A percentile compares a stretch with the other conserved stretches of the same genome.
Evolutionary conservation across 2,113 vertebrate genomes (phyloP).

Genomic region (Cepphus grylle): DNA sequence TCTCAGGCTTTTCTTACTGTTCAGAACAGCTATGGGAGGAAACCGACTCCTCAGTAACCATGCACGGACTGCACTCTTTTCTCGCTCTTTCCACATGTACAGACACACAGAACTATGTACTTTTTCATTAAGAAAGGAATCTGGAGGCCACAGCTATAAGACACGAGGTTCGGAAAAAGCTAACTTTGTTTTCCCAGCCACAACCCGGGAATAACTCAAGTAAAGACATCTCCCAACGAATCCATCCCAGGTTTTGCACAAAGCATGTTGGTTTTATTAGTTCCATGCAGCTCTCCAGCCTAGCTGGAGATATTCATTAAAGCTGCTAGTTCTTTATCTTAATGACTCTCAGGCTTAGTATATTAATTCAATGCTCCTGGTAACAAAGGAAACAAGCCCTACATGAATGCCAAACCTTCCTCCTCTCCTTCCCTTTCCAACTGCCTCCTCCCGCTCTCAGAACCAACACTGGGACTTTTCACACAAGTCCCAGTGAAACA

Average conservation of each 20-base stretch:
- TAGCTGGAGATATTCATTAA: slow-evolving; percentile 68
- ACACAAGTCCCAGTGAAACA: neutral
- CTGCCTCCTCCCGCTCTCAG: neutral
- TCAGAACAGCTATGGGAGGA: neutral
- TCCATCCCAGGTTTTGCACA: slow-evolving; percentile 62
- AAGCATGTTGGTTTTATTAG: slow-evolving; percentile 57
- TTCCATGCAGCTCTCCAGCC: slow-evolving; percentile 56
- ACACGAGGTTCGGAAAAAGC: neutral
- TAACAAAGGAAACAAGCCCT: slow-evolving; percentile 56
- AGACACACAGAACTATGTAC: neutral
- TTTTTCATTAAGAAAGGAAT: neutral
- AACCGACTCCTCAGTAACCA: neutral
- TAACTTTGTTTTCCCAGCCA: neutral
- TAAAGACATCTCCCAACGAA: neutral
- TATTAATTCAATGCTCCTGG: slow-evolving; percentile 54
- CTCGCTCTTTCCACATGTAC: neutral
- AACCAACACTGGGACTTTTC: neutral
- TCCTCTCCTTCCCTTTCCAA: neutral
- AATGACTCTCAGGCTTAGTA: slow-evolving; percentile 64
- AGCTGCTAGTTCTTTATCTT: slow-evolving; percentile 67
- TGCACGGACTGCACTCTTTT: accelerated
- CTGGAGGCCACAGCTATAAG: neutral
- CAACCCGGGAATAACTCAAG: neutral
- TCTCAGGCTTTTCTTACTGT: neutral
- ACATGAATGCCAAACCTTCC: slow-evolving; percentile 38